Base-by-base conservation (phyloP, 2,888 invertebrate species). In the Tiphia femorata region DNA sequence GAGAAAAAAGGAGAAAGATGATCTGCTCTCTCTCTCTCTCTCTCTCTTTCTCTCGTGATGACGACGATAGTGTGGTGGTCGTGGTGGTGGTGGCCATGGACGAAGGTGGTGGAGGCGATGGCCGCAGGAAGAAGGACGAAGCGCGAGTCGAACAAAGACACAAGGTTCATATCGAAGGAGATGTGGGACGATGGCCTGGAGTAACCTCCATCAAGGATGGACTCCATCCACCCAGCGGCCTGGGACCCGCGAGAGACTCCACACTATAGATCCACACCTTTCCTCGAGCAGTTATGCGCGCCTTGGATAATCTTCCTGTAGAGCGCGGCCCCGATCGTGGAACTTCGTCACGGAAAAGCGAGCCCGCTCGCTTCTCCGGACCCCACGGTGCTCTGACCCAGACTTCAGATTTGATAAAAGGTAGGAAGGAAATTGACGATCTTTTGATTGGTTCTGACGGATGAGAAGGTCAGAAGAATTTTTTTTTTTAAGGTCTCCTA, bases 131-230 rank as follows among this genome's bases (percentile, higher is more conserved):
- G 70, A 73, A 69, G 67, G 70, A 75, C 63, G 69, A 67, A 66
- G 67, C 54, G 63, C 67, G 67, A 50, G 62, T 57, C 51, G 58
- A 57, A 65, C 62, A 69, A 67, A 61, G 57, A 60, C 47, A 49
- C 61, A 66, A 61, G 67, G 79, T 79, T 80, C 77, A 77, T 76
- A 76, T 78, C 72, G 68, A 76, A 70, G 75, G 70, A 79, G 80
- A 82, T 81, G 80, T 82, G 76, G 83, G 79, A 83, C 82, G 81
- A 81, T 79, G 81, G 62, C 78, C 83, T 57, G 68, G 56, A 81
- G 80, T 83, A 82, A 83, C 82, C 83, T 82, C 80, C 80, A 82
- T 81, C 80, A 81, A 80, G 81, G 80, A 80, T 81, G 81, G 76
- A 79, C 77, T 78, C 69, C 67, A 72, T 78, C 73, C 73, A 61